These are phyloP conservation scores for Hyposoter dolosus DNA, from an alignment of 2,888 invertebrate genomes.

Conservation along the genomic window DNA sequence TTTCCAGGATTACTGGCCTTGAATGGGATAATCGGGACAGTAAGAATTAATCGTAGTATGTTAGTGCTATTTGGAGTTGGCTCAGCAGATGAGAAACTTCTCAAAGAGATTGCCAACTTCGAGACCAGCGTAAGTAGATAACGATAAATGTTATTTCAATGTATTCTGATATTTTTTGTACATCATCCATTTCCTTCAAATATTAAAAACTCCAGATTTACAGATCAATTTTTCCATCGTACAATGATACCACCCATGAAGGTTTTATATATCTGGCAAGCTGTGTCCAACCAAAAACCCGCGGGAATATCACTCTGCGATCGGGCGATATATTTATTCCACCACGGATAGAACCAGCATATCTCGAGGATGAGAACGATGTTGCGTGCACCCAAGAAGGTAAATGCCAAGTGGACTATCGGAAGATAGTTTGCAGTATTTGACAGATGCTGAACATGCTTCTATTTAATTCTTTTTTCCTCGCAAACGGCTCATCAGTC, in stretches of 20 bases:
- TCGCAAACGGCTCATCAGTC: too few relatives aligned
- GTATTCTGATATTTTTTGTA: background rate
- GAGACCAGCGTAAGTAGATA: constrained; percentile 85
- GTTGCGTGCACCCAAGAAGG: constrained; percentile 88
- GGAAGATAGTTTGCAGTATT: background rate
- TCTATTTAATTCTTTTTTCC: too few relatives aligned
- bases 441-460: too few relatives aligned
- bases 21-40: constrained; percentile 89
- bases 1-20: constrained; percentile 86
- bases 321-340: constrained; percentile 87
- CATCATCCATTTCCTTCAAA: constrained; percentile 23
- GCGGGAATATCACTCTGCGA: constrained; percentile 88
- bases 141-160: background rate
- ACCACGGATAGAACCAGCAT: constrained; percentile 91
- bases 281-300: constrained; percentile 90
- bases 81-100: constrained; percentile 88
- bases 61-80: constrained; percentile 89
- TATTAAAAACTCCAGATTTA: constrained; percentile 85
- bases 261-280: constrained; percentile 89
- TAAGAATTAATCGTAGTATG: constrained; percentile 85
- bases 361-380: constrained; percentile 88
- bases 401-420: constrained; percentile 72
- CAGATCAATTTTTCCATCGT: constrained; percentile 88
- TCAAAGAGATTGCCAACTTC: constrained; percentile 89
- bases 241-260: constrained; percentile 88